Conservation (phyloP, 2,888 invertebrate genomes). For the Fragum sueziense region DNA sequence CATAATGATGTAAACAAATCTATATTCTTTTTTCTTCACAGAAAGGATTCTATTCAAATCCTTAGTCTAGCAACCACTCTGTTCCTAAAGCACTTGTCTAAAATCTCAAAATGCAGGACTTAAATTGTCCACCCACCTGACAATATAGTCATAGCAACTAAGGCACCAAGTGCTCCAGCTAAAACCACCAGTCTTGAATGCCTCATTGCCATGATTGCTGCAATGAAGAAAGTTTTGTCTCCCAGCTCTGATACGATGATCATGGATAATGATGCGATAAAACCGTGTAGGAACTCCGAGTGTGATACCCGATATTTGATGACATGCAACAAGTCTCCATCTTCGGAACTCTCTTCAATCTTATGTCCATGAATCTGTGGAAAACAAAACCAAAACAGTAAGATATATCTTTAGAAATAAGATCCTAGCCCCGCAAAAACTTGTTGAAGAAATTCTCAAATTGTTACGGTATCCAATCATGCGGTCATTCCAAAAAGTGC, state of each 20-base stretch:
- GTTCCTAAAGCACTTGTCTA: too few relatives aligned
- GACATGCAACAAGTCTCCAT: conserved; percentile 58
- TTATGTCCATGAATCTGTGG: conserved; percentile 57
- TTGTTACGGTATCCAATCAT: background rate
- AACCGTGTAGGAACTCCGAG: conserved; percentile 93
- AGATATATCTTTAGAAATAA: too few relatives aligned
- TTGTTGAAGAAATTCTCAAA: background rate
- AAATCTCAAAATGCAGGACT: too few relatives aligned
- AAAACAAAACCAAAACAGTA: background rate
- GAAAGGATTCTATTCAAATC: too few relatives aligned
- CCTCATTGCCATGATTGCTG: conserved; percentile 99
- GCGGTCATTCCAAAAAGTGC: background rate
- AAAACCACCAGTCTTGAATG: conserved; percentile 96
- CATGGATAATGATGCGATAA: conserved; percentile 96
- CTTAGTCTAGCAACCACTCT: too few relatives aligned
- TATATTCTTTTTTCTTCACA: too few relatives aligned
- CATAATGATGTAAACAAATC: too few relatives aligned
- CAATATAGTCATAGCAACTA: conserved; percentile 95
- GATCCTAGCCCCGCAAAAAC: too few relatives aligned
- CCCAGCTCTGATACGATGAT: conserved; percentile 98
- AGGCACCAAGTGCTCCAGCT: conserved; percentile 94
- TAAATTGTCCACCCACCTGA: conserved; percentile 88
- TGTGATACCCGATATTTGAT: conserved; percentile 68
- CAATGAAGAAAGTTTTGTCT: conserved; percentile 99
- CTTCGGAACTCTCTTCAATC: conserved; percentile 59